These are phyloP conservation scores for Sipha maydis DNA, from an alignment of 2,888 invertebrate genomes.

Conservation along the genomic window DNA sequence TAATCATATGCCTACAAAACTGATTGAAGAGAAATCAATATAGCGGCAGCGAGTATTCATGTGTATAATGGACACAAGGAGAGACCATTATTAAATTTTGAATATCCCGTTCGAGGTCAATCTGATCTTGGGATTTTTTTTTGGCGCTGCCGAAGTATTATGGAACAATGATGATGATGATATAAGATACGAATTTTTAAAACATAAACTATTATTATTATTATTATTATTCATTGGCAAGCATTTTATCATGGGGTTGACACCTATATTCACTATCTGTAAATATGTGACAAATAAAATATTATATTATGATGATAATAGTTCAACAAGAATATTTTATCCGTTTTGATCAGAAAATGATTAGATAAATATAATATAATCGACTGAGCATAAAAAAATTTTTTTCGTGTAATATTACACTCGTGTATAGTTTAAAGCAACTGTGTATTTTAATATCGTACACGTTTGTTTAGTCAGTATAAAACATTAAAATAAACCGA, in stretches of 20 bases:
- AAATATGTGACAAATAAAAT: not conserved
- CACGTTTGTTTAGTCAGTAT: not conserved
- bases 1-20: conserved; percentile 2
- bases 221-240: not conserved
- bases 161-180: conserved; percentile 24
- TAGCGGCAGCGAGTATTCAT: not conserved
- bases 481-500: not conserved
- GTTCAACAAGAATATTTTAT: conserved; percentile 4
- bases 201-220: conserved; percentile 12
- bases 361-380: conserved; percentile 12
- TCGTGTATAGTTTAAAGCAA: conserved; percentile 5
- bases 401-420: conserved; percentile 32
- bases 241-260: not conserved
- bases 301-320: not conserved
- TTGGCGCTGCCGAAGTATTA: conserved; percentile 15
- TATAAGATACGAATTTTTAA: conserved; percentile 41
- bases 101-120: conserved; percentile 32
- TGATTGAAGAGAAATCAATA: conserved; percentile 55
- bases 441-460: conserved; percentile 7
- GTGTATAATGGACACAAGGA: conserved; percentile 39
- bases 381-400: conserved; percentile 17
- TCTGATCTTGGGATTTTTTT: conserved; percentile 18
- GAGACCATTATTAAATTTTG: conserved; percentile 32
- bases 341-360: conserved; percentile 16
- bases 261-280: not conserved